Conservation (phyloP, 2,113 vertebrate species). For the Clarias gariepinus region DNA sequence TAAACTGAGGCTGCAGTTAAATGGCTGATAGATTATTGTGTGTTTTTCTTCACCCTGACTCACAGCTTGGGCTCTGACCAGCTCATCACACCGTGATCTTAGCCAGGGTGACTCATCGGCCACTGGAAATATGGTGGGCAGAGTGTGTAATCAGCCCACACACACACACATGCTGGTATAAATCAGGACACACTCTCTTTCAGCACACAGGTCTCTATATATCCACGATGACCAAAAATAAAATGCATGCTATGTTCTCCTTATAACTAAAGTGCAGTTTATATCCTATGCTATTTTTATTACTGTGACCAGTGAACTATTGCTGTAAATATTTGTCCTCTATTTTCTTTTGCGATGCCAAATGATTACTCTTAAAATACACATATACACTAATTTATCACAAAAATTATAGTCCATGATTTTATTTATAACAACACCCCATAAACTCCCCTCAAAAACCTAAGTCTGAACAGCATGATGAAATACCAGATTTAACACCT, state of each 20-base stretch:
- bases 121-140: constrained; percentile 16
- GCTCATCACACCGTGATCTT: constrained; percentile 7
- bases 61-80: constrained; percentile 18
- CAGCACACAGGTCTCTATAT: constrained; percentile 12
- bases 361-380: background rate
- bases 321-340: background rate
- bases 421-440: too few species aligned
- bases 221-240: background rate
- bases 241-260: background rate
- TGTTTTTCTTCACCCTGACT: background rate
- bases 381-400: background rate
- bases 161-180: background rate
- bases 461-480: background rate
- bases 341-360: background rate
- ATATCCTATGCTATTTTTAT: background rate
- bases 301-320: background rate
- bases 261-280: background rate
- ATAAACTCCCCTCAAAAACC: background rate
- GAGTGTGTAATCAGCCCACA: constrained; percentile 19
- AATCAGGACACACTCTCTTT: constrained; percentile 25
- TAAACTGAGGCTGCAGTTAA: background rate
- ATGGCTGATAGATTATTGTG: constrained; percentile 1
- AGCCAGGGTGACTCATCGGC: constrained; percentile 20
- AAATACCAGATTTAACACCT: background rate
- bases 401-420: background rate